Evolutionary conservation across 2,113 vertebrate species (phyloP).

Genomic region (Rhizomys pruinosus): DNA sequence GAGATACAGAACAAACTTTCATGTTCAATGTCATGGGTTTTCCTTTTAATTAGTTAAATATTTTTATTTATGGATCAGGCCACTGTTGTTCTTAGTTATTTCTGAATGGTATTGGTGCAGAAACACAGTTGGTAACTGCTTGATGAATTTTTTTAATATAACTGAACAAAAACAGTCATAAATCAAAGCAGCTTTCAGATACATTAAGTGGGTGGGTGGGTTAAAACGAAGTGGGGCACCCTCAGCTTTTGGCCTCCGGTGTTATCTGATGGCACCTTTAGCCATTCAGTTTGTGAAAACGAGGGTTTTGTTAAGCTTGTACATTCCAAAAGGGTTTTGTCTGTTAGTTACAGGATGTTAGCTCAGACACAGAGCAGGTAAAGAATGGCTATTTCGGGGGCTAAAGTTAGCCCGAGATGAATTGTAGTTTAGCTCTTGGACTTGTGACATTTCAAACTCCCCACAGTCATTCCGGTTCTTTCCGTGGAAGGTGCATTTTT

Average conservation of each 20-base stretch:
- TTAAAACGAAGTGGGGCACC: too few species aligned
- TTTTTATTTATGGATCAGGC: neutral
- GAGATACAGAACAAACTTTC: neutral
- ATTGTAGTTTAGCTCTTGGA: neutral
- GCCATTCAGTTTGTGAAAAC: neutral
- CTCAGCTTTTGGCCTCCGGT: too few species aligned
- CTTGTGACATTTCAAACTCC: neutral
- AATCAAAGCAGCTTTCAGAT: too few species aligned
- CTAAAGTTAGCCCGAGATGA: neutral
- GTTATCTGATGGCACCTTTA: too few species aligned
- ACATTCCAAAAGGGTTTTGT: neutral
- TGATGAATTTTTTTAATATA: neutral
- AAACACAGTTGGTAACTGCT: too few species aligned
- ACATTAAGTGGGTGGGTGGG: fast-evolving
- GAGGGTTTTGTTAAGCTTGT: neutral
- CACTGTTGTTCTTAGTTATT: neutral
- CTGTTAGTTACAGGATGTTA: neutral
- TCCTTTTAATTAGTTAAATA: neutral
- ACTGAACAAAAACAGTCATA: neutral
- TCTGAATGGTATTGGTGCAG: neutral
- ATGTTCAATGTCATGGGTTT: neutral
- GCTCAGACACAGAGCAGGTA: neutral
- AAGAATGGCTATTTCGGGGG: neutral
- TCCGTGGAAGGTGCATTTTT: neutral
- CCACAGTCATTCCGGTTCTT: too few species aligned